These are phyloP conservation scores for Gryllus bimaculatus DNA, from an alignment of 1,140 invertebrate genomes.

Conservation along the genomic window DNA sequence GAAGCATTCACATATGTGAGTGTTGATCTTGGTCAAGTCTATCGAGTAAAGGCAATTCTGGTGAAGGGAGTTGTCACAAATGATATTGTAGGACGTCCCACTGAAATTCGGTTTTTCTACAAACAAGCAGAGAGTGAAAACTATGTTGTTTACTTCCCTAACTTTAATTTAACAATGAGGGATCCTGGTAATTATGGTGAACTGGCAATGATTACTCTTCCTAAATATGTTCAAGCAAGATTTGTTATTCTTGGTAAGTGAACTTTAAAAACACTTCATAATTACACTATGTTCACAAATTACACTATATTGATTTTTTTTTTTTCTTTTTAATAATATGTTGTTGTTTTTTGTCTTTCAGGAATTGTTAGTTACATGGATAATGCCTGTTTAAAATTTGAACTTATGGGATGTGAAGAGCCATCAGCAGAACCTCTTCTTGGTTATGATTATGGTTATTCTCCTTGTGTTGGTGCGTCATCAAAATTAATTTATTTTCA, in stretches of 20 bases:
- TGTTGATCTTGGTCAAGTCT: conserved; percentile 84
- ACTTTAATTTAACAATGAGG: conserved; percentile 86
- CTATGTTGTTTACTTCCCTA: conserved; percentile 93
- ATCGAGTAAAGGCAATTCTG: conserved; percentile 81
- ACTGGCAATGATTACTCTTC: conserved; percentile 88
- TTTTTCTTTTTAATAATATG: conserved; percentile 8
- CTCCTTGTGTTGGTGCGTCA: conserved; percentile 72
- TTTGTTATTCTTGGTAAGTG: conserved; percentile 72
- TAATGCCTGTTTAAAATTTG: conserved; percentile 92
- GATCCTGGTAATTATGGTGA: conserved; percentile 92
- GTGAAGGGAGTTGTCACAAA: conserved; percentile 92
- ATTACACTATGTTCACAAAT: neutral
- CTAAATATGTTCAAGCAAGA: conserved; percentile 83
- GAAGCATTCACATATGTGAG: conserved; percentile 93
- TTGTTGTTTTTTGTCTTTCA: conserved; percentile 18
- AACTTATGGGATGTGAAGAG: conserved; percentile 91
- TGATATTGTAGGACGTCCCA: conserved; percentile 87
- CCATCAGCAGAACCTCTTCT: conserved; percentile 65
- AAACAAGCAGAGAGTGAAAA: conserved; percentile 88
- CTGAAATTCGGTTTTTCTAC: conserved; percentile 94
- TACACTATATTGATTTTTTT: conserved; percentile 2
- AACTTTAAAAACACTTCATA: neutral
- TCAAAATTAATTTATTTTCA: neutral
- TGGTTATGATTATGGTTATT: conserved; percentile 89
- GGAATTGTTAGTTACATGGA: conserved; percentile 93